Evolutionary conservation across 2,113 vertebrate genomes (phyloP), one percentile per base, ranked within the genome.

Genomic region (Ceyx margarethae): DNA sequence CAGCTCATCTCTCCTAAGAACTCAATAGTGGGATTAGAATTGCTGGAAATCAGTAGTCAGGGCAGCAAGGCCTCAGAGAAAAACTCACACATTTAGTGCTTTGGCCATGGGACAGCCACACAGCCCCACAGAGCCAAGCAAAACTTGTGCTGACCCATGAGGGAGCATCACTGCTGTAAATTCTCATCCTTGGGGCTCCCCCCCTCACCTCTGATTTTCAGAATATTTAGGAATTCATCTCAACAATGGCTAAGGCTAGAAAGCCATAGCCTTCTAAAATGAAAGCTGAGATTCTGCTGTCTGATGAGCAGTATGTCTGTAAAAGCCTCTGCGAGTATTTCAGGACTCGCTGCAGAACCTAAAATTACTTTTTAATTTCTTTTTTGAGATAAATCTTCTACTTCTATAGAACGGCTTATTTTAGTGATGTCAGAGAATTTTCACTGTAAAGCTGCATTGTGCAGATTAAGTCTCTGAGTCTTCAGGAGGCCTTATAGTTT

Each of bases 331-430:
- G 0, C 69, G 81, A 74, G 40, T 56, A 75, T 45, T 53, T 61
- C 80, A 84, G 67, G 77, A 89, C 75, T 82, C 23, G 25, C 50
- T 81, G 56, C 50, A 82, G 56, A 92, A 84, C 40, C 37, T 80
- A 76, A 84, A 90, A 93, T 56, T 80, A 61, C 72, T 62, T 82
- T 73, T 15, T 10, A 22, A 91, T 90, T 80, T 73, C 56, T 74
- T 94, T 92, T 85, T 43, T 71, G 67, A 89, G 64, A 77, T 77
- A 51, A 73, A 67, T 74, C 67, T 85, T 79, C 2, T 2, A 58
- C 75, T 91, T 74, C 46, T 76, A 92, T 40, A 89, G 31, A 89
- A 48, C 29, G 4, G 1, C 64, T 61, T 85, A 46, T 76, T 92
- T 79, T 35, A 91, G 31, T 13, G 21, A 69, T 42, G 29, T 60